Conservation (phyloP, 1,140 invertebrate species). For the Drosophila novamexicana region DNA sequence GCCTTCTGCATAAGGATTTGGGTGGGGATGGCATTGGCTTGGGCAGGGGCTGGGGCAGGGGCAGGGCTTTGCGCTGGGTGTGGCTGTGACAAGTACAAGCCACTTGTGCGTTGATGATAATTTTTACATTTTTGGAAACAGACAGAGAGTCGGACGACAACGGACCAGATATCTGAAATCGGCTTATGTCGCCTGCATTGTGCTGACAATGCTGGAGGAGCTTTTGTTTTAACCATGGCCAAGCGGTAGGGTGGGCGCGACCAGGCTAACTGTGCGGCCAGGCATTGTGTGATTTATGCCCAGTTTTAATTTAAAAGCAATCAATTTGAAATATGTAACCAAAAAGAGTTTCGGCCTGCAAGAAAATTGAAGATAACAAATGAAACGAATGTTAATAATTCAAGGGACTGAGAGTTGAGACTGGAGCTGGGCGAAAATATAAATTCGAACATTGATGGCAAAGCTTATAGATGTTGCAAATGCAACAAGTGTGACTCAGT, state of each 20-base stretch:
- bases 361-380: constrained; percentile 25
- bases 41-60: not conserved
- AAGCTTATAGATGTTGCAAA: not conserved
- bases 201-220: constrained; percentile 73
- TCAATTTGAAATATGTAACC: constrained; percentile 63
- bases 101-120: constrained; percentile 82
- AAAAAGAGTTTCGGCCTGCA: constrained; percentile 50
- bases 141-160: constrained; percentile 13
- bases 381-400: constrained; percentile 4
- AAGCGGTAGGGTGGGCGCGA: constrained; percentile 1
- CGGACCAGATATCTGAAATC: constrained; percentile 73
- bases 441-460: not conserved
- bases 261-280: constrained; percentile 31
- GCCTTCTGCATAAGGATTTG: constrained; percentile 38
- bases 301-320: constrained; percentile 76
- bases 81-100: constrained; percentile 76
- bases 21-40: constrained; percentile 1
- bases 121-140: constrained; percentile 63
- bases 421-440: not conserved
- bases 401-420: not conserved
- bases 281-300: constrained; percentile 68
- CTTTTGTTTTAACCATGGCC: constrained; percentile 47
- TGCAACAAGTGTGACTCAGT: too few relatives aligned
- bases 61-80: not conserved
- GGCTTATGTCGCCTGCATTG: constrained; percentile 80